Evolutionary conservation across 2,113 vertebrate genomes (phyloP), one percentile per base, ranked within the genome.

Genomic region (Fulica atra): DNA sequence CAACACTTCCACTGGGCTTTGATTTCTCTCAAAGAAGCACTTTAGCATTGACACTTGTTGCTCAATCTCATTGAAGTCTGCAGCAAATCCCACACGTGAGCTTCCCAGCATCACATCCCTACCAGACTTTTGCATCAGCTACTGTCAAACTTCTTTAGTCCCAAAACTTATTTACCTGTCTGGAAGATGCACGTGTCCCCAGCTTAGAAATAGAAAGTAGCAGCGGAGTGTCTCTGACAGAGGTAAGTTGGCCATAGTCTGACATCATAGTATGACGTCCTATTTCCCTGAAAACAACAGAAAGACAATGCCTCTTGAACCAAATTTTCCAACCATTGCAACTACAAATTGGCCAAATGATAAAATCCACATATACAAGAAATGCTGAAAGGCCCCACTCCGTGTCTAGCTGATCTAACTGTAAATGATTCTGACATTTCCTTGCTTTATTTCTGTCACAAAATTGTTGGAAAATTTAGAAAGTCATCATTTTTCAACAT

Each of bases 401-500:
- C 16, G 10, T 31, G 57, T 65, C 68, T 82, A 89, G 26, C 35
- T 38, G 46, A 44, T 38, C 16, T 79, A 89, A 36, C 79, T 10
- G 20, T 96, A 88, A 96, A 97, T 91, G 66, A 97, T 96, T 96
- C 83, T 95, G 92, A 17, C 28, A 81, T 91, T 92, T 78, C 64
- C 66, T 79, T 80, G 76, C 61, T 96, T 96, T 96, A 92, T 66
- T 94, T 89, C 76, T 89, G 65, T 93, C 96, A 96, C 66, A 92
- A 85, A 92, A 59, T 42, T 79, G 72, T 89, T 56, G 83, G 74
- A 85, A 95, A 95, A 96, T 81, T 85, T 97, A 60, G 86, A 88
- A 97, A 96, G 95, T 48, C 48, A 82, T 97, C 87, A 85, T 92
- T 96, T 94, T 96, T 93, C 93, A 95, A 80, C 51, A 61, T 78